Percentiles rank a stretch among this genome's conserved stretches.
These are phyloP conservation scores for Megathymus violae DNA, from an alignment of 1,140 invertebrate genomes.

Conservation along the genomic window DNA sequence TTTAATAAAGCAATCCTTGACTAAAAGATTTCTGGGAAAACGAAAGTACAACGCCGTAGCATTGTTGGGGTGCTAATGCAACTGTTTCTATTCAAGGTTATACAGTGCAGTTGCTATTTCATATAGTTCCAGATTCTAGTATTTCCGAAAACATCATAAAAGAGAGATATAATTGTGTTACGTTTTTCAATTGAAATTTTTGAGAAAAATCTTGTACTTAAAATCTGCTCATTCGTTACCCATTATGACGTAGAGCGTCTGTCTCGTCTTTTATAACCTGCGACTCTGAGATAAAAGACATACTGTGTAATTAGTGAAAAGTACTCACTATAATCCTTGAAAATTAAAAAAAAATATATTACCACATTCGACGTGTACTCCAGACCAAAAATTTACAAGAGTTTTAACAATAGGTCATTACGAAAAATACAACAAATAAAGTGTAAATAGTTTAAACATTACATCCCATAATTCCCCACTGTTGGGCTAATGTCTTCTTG, in stretches of 20 bases:
- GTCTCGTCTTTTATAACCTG: no score
- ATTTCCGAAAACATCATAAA: constrained; percentile 13
- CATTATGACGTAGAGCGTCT: constrained; percentile 21
- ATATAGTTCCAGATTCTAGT: constrained; percentile 5
- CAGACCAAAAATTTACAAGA: no score
- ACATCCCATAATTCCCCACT: no score
- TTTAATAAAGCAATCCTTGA: background rate
- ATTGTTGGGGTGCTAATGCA: background rate
- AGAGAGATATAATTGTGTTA: constrained; percentile 14
- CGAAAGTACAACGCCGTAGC: background rate
- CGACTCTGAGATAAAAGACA: no score
- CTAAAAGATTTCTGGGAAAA: background rate
- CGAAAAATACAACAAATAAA: no score
- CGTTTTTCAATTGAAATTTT: constrained; percentile 16
- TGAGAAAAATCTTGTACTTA: constrained; percentile 4
- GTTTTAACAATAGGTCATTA: no score
- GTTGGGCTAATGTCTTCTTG: no score
- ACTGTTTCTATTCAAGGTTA: background rate
- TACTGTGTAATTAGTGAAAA: no score
- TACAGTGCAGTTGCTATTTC: background rate
- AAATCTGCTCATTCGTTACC: background rate
- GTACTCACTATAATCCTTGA: no score
- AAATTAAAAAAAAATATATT: no score
- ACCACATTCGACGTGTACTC: no score
- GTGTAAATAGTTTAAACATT: no score